phyloP scores from a whole-genome alignment of 2,888 invertebrate genomes.

The Trichopria drosophilae region DNA sequence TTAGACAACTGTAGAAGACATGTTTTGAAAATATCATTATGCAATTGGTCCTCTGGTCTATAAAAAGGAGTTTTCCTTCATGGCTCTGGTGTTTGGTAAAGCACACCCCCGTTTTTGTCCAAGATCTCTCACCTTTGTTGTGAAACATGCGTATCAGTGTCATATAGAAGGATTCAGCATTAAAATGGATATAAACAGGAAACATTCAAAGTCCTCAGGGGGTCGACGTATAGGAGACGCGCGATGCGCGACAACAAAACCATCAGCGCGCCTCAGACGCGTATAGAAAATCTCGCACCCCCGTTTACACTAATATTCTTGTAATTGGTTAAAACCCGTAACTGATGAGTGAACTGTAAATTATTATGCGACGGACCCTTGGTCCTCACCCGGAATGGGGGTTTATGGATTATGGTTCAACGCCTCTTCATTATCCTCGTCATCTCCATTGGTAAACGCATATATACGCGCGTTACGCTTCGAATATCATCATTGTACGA shows the following conservation, averaged over 20 bases:
- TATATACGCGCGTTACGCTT: conserved; percentile 7
- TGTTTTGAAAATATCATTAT: too few relatives aligned
- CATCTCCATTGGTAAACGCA: conserved; percentile 32
- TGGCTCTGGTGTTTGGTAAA: too few relatives aligned
- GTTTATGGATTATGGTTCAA: conserved; percentile 55
- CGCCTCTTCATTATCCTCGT: conserved; percentile 58
- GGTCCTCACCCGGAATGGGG: conserved; percentile 47
- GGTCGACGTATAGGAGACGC: not conserved
- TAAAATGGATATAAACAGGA: too few relatives aligned
- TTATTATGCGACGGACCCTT: conserved; percentile 53
- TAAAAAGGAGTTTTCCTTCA: too few relatives aligned
- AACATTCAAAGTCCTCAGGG: conserved; percentile 1
- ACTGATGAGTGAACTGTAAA: conserved; percentile 55
- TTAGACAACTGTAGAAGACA: too few relatives aligned
- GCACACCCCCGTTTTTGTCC: too few relatives aligned
- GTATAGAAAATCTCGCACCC: too few relatives aligned
- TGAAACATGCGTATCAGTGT: too few relatives aligned
- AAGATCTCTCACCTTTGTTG: too few relatives aligned
- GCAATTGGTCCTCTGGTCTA: too few relatives aligned
- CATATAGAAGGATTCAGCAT: too few relatives aligned
- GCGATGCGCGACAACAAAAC: conserved; percentile 4
- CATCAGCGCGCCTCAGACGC: not conserved
- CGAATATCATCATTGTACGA: conserved; percentile 17
- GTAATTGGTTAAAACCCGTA: conserved; percentile 58
- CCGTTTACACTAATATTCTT: too few relatives aligned